Percentiles rank a stretch among this genome's conserved stretches.
Evolutionary conservation across 2,113 vertebrate species (phyloP).

Genomic region (Albula glossodonta): DNA sequence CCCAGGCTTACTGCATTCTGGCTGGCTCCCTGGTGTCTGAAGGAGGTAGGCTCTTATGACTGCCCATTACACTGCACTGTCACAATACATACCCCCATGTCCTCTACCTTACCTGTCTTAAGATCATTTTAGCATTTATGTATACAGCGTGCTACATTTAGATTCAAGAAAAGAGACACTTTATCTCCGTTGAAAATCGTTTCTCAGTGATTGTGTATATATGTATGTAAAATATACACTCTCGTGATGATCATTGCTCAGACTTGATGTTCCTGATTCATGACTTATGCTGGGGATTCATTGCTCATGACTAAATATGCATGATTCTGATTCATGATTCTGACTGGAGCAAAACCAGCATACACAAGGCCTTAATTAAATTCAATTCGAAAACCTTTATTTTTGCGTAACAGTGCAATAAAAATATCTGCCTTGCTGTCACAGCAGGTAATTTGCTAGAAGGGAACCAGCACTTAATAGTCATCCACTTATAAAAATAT

Average conservation of each 20-base stretch:
- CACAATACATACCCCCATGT: background rate
- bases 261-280: no score
- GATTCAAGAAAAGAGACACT: no score
- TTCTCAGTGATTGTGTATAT: no score
- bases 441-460: background rate
- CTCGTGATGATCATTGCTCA: no score
- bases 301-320: no score
- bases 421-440: background rate
- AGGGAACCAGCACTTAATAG: background rate
- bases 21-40: slow-evolving; percentile 95
- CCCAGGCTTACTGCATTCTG: slow-evolving; percentile 95
- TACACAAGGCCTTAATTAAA: background rate
- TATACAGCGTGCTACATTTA: no score
- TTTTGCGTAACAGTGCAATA: background rate
- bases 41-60: slow-evolving; percentile 79
- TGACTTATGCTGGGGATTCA: no score
- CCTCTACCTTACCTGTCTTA: background rate
- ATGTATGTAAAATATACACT: no score
- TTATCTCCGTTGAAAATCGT: no score
- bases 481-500: background rate
- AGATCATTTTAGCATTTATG: no score
- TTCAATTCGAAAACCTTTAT: background rate
- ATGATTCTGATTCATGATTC: no score
- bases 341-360: background rate
- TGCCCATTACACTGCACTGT: background rate